Base-by-base conservation (phyloP, 1,140 invertebrate genomes). In the Microplitis mediator region DNA sequence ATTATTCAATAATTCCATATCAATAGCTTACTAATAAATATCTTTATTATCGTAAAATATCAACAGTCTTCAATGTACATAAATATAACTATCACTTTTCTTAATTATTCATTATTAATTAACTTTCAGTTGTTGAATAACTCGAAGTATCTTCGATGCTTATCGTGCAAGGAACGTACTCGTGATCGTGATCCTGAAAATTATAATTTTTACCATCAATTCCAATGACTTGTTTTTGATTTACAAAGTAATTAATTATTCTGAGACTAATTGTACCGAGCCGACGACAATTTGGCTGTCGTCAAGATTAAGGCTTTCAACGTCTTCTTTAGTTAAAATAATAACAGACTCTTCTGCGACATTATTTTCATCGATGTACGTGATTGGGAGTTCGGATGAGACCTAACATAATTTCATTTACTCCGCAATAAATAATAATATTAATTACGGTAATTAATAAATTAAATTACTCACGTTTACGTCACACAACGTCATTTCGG, bases 311-410 rank as follows among this genome's bases (percentile, higher is more conserved):
- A 87, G 67, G 60, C 73, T 75, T 3, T 83, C 77, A 35, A 85
- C 82, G 66, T 84, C 83, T 35, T 82, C 82, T 8, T 81, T 80
- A 39, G 86, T 85, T 64, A 87, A 78, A 74, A 87, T 86, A 69
- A 86, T 87, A 31, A 86, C 82, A 14, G 84, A 86, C 75, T 87
- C 80, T 50, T 77, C 81, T 0, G 85, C 77, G 70, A 87, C 81
- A 60, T 73, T 78, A 75, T 79, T 81, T 69, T 86, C 84, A 72
- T 87, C 80, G 60, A 87, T 85, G 39, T 86, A 87, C n/a, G 86
- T 84, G 71, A 87, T 83, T 60, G 85, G 84, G 72, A 86, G 86
- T 71, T 85, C 84, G 9, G 80, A 79, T 1, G 72, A 68, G 67
- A 80, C 77, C 80, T 79, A 50, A 56, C 71, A 69, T 4, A 56